Conservation (phyloP, 2,113 vertebrate genomes). For the Callipepla squamata region DNA sequence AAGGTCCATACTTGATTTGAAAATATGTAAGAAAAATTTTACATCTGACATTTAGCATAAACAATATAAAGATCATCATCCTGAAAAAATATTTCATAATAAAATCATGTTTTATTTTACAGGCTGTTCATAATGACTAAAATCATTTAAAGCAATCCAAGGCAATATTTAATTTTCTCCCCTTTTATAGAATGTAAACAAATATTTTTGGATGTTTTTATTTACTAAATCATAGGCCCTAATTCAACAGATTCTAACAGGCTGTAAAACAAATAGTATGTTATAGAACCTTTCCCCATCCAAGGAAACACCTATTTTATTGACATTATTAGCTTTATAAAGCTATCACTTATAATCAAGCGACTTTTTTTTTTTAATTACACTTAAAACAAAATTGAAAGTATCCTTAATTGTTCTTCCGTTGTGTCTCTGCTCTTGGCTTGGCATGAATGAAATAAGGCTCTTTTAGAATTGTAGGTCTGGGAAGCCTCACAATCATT, state of each 20-base stretch:
- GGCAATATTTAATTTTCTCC: not conserved
- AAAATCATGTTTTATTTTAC: not conserved
- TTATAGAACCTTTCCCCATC: not conserved
- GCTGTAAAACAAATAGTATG: not conserved
- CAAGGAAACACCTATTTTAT: not conserved
- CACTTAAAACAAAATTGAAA: not conserved
- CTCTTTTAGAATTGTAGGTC: not conserved
- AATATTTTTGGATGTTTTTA: not conserved
- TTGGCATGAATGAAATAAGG: not conserved
- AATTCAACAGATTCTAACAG: accelerated
- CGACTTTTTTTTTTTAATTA: not conserved
- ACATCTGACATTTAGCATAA: not conserved
- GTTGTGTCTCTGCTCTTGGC: not conserved
- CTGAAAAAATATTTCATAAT: not conserved
- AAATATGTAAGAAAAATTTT: not conserved
- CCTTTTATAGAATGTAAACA: not conserved
- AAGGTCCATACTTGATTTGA: not conserved
- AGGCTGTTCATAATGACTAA: not conserved
- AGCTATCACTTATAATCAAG: not conserved
- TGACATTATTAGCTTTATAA: not conserved
- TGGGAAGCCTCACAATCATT: not conserved
- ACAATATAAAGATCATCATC: not conserved
- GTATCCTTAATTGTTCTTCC: not conserved
- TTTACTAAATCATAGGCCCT: not conserved
- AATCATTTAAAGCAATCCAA: not conserved